phyloP scores from a whole-genome alignment of 2,797 vertebrate species.

The Peromyscus attwateri region DNA sequence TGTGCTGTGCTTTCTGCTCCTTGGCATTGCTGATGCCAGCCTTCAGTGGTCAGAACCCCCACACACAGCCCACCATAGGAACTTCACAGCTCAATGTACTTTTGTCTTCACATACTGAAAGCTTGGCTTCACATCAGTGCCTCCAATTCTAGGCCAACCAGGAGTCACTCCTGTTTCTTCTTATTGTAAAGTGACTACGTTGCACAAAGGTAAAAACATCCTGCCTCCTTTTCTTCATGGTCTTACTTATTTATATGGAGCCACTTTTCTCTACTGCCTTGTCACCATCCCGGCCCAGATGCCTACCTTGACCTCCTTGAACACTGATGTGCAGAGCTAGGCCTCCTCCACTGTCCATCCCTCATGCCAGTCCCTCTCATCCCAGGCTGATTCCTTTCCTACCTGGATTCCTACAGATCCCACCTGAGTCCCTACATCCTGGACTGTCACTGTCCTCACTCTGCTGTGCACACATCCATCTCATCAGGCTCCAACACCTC shows the following conservation, averaged over 20 bases:
- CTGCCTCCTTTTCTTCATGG: neutral
- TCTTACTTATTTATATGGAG: neutral
- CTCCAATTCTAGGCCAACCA: neutral
- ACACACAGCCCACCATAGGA: neutral
- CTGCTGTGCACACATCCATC: neutral
- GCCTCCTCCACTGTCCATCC: neutral
- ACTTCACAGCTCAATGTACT: neutral
- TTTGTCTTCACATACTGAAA: neutral
- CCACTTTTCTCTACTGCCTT: neutral
- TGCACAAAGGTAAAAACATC: neutral
- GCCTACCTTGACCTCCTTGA: neutral
- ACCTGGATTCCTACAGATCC: neutral
- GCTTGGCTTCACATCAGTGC: neutral
- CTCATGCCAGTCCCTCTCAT: neutral
- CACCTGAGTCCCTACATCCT: neutral
- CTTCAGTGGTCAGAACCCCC: neutral
- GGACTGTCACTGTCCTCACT: neutral
- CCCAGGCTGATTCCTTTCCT: neutral
- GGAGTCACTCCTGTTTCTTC: conserved; percentile 23
- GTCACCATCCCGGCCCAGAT: neutral
- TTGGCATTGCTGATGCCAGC: neutral
- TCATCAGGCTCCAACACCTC: neutral
- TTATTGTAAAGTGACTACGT: neutral
- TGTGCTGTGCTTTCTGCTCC: neutral
- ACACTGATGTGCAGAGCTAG: neutral